Conservation (phyloP, 2,797 vertebrate species). For the Pyrocephalus nanus region DNA sequence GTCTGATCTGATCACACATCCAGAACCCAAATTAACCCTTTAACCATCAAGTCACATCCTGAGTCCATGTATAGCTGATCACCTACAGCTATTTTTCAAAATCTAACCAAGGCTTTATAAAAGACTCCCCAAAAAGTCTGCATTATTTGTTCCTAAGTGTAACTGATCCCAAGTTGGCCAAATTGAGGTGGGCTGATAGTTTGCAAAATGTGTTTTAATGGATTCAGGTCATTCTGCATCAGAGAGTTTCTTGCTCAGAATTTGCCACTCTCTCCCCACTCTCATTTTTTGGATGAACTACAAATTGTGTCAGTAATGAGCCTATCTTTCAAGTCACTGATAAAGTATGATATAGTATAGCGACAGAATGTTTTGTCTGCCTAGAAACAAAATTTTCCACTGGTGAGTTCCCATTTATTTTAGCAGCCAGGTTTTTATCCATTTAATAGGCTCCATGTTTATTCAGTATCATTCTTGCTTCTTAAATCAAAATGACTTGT, state of each 20-base stretch:
- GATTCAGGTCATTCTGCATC: not conserved
- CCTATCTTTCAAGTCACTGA: not conserved
- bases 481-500: not conserved
- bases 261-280: not conserved
- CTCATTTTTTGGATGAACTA: not conserved
- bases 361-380: conserved; percentile 40
- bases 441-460: not conserved
- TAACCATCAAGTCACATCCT: not conserved
- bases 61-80: not conserved
- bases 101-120: not conserved
- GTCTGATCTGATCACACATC: not conserved
- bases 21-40: not conserved
- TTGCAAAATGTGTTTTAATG: not conserved
- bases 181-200: not conserved
- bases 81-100: not conserved
- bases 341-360: not conserved
- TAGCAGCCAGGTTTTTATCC: not conserved
- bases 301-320: not conserved
- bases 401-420: not conserved
- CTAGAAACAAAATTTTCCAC: conserved; percentile 14
- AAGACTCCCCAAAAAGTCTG: not conserved
- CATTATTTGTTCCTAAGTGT: not conserved
- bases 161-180: not conserved
- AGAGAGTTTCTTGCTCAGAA: not conserved
- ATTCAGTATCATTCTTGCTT: not conserved